Conservation (phyloP, 2,888 invertebrate genomes). For the Drosophila helvetica region DNA sequence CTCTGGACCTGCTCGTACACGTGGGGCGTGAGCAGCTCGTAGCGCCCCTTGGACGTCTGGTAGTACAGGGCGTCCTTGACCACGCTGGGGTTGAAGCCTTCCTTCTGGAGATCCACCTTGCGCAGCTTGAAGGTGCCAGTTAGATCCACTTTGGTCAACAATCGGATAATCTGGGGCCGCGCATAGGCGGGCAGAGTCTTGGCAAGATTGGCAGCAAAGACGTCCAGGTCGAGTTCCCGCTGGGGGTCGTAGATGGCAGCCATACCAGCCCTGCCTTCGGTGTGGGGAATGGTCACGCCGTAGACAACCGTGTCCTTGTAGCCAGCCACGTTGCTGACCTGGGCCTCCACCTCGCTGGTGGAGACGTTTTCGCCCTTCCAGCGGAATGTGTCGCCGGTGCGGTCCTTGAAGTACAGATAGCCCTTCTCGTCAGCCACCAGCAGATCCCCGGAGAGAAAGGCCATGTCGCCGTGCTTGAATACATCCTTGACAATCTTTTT, state of each 20-base stretch:
- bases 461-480: constrained; percentile 93
- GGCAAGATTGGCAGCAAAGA: constrained; percentile 86
- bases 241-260: constrained; percentile 92
- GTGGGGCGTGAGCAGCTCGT: constrained; percentile 88
- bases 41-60: constrained; percentile 88
- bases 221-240: constrained; percentile 87
- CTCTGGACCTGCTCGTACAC: constrained; percentile 89
- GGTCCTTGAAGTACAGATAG: constrained; percentile 96
- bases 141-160: constrained; percentile 92
- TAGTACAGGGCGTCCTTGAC: constrained; percentile 92
- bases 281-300: constrained; percentile 93
- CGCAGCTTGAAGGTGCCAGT: constrained; percentile 99
- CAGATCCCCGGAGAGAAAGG: constrained; percentile 97
- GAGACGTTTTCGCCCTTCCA: constrained; percentile 99
- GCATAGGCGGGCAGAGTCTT: constrained; percentile 93
- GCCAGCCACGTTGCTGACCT: constrained; percentile 91
- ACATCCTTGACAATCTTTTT: constrained; percentile 96
- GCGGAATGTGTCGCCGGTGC: constrained; percentile 98
- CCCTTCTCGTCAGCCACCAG: constrained; percentile 95
- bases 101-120: constrained; percentile 95
- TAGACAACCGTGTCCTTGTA: constrained; percentile 96
- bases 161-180: constrained; percentile 93
- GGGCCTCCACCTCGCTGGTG: constrained; percentile 97
- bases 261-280: constrained; percentile 97
- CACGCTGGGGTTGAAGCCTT: constrained; percentile 91